Conservation (phyloP, 30 jellyfish, hydroid and myxozoan genomes). For the Chironex yamaguchii region DNA sequence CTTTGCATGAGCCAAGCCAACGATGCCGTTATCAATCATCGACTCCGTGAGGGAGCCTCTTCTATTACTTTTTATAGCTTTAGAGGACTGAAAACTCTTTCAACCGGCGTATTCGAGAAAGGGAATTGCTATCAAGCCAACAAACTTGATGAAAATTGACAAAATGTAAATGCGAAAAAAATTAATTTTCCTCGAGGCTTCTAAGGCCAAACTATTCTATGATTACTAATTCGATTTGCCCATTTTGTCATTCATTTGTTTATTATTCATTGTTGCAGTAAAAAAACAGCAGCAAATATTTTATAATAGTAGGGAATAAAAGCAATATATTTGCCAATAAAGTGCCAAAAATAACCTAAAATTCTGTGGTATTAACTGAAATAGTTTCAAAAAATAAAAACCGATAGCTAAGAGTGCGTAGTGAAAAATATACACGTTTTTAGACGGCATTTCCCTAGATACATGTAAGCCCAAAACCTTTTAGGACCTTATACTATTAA, state of each 20-base stretch:
- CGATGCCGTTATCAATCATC: too few species aligned
- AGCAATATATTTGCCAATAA: background rate
- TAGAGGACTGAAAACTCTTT: too few species aligned
- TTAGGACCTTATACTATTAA: background rate
- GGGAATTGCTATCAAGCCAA: too few species aligned
- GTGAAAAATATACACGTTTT: constrained; percentile 9
- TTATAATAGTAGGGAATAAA: background rate
- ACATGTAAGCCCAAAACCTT: constrained; percentile 10
- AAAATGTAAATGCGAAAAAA: background rate
- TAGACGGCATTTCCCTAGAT: constrained; percentile 1
- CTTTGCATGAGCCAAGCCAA: too few species aligned
- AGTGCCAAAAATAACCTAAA: too few species aligned
- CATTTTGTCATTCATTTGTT: background rate
- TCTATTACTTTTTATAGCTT: too few species aligned
- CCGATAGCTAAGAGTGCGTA: background rate
- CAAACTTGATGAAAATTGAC: too few species aligned
- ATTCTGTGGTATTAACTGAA: too few species aligned
- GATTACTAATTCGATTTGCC: constrained; percentile 9
- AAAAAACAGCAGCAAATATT: constrained; percentile 13
- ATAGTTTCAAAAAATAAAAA: background rate
- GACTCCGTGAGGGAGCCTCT: too few species aligned
- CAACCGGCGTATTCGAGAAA: too few species aligned
- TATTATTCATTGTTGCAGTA: background rate
- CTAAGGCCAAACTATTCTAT: constrained; percentile 8
- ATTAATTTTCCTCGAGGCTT: background rate